A percentile compares a stretch with the other conserved stretches of the same genome.
Conservation (phyloP, 1,140 invertebrate species). For the Physella acuta region DNA sequence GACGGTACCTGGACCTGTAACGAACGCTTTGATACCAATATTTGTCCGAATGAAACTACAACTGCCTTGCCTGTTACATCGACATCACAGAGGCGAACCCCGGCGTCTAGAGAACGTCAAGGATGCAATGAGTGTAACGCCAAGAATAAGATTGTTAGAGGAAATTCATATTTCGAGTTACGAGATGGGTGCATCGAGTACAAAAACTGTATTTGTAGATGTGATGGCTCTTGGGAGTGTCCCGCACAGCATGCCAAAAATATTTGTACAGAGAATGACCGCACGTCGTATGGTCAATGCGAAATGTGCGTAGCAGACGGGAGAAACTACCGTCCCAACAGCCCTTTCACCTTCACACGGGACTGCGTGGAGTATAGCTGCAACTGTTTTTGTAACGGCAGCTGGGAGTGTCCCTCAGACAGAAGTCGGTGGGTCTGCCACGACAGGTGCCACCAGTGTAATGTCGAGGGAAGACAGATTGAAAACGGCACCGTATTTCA, state of each 20-base stretch:
- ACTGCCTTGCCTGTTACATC: neutral
- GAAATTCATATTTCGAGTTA: slow-evolving; percentile 37
- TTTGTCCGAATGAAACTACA: slow-evolving; percentile 27
- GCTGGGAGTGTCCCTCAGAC: slow-evolving; percentile 38
- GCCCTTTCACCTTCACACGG: slow-evolving; percentile 33
- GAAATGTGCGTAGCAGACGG: slow-evolving; percentile 34
- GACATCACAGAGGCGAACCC: neutral
- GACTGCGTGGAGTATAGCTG: slow-evolving; percentile 44
- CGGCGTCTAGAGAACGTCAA: slow-evolving; percentile 28
- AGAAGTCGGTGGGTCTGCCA: slow-evolving; percentile 8
- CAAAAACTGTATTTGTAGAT: slow-evolving; percentile 38
- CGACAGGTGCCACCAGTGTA: slow-evolving; percentile 31
- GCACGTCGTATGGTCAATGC: too few relatives aligned
- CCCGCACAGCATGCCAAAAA: slow-evolving; percentile 34
- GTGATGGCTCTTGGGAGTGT: slow-evolving; percentile 44
- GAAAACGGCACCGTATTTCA: slow-evolving; percentile 31
- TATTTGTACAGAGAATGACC: slow-evolving; percentile 26
- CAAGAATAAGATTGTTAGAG: slow-evolving; percentile 24
- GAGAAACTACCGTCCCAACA: slow-evolving; percentile 26
- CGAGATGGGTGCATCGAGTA: slow-evolving; percentile 40
- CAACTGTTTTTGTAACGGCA: slow-evolving; percentile 41
- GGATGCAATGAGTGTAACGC: slow-evolving; percentile 31
- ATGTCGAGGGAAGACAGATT: slow-evolving; percentile 29
- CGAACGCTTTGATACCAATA: slow-evolving; percentile 28
- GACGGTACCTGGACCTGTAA: slow-evolving; percentile 40